Percentiles rank a stretch among this genome's conserved stretches.
phyloP scores from a whole-genome alignment of 2,888 invertebrate species.

The Nycteola revayana region DNA sequence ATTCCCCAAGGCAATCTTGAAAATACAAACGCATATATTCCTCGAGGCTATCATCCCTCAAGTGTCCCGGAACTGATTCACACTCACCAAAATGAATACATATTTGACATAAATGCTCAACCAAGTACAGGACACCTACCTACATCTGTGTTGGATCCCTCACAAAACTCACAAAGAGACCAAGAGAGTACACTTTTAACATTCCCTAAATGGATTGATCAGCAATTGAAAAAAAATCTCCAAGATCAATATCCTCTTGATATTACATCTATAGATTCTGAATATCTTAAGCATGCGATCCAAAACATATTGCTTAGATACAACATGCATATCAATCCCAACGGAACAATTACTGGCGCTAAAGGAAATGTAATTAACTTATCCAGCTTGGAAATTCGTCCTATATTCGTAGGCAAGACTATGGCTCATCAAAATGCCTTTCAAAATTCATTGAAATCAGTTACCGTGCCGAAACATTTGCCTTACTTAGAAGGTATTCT shows the following conservation, averaged over 20 bases:
- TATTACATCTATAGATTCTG: constrained; percentile 27
- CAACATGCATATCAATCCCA: constrained; percentile 33
- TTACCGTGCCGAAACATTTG: constrained; percentile 19
- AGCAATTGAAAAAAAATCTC: constrained; percentile 38
- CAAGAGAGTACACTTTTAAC: constrained; percentile 10
- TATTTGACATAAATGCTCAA: no score
- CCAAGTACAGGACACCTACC: no score
- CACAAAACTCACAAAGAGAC: background rate
- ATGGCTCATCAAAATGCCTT: constrained; percentile 27
- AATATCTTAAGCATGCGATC: constrained; percentile 35
- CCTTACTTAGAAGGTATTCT: constrained; percentile 50
- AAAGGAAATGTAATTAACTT: constrained; percentile 38
- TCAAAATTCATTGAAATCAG: constrained; percentile 6
- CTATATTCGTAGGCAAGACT: constrained; percentile 49
- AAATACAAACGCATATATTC: no score
- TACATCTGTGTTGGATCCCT: no score
- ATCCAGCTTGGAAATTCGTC: constrained; percentile 44
- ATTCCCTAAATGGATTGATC: constrained; percentile 42
- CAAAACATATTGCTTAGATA: constrained; percentile 42
- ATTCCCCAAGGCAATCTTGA: no score
- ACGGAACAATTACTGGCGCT: constrained; percentile 39
- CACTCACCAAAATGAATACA: no score
- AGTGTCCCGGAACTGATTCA: no score
- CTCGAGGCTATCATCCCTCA: no score
- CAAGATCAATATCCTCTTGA: constrained; percentile 17